Evolutionary conservation across 2,888 invertebrate species (phyloP).

Genomic region (Cheilosia urbana): DNA sequence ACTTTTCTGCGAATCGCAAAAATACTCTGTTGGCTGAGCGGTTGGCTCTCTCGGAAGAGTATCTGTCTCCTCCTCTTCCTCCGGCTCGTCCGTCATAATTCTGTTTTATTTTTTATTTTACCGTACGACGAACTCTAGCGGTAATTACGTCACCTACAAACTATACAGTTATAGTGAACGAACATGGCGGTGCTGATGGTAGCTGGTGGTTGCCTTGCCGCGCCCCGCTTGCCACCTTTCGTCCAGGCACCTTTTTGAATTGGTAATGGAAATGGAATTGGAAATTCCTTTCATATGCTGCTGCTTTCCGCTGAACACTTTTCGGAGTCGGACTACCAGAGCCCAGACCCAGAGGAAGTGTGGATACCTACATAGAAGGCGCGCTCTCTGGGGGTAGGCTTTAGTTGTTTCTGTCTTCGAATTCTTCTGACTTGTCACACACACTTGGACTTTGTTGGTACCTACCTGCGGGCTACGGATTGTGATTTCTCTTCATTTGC

Average conservation of each 20-base stretch:
- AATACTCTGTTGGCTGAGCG: neutral
- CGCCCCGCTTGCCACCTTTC: slow-evolving; percentile 12
- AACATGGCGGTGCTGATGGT: slow-evolving; percentile 27
- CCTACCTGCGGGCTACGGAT: no score
- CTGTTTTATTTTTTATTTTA: slow-evolving; percentile 80
- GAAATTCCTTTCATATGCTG: slow-evolving; percentile 64
- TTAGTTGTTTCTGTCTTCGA: neutral
- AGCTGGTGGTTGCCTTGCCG: neutral
- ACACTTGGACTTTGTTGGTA: slow-evolving; percentile 14
- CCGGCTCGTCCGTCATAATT: slow-evolving; percentile 40
- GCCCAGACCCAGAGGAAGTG: no score
- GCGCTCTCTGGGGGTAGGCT: slow-evolving; percentile 21
- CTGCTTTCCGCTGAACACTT: slow-evolving; percentile 34
- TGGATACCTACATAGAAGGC: slow-evolving; percentile 37
- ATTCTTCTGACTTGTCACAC: slow-evolving; percentile 69
- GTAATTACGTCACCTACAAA: slow-evolving; percentile 84
- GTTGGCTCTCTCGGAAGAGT: neutral
- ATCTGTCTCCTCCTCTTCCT: neutral
- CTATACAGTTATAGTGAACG: slow-evolving; percentile 82
- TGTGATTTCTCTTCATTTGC: slow-evolving; percentile 47
- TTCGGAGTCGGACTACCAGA: neutral
- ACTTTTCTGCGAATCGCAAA: slow-evolving; percentile 22
- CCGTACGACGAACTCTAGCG: slow-evolving; percentile 84
- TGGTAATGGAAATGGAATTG: slow-evolving; percentile 36
- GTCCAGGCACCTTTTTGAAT: slow-evolving; percentile 29